These are phyloP conservation scores for Hirundichthys speculiger DNA, from an alignment of 2,113 vertebrate genomes.

Conservation along the genomic window DNA sequence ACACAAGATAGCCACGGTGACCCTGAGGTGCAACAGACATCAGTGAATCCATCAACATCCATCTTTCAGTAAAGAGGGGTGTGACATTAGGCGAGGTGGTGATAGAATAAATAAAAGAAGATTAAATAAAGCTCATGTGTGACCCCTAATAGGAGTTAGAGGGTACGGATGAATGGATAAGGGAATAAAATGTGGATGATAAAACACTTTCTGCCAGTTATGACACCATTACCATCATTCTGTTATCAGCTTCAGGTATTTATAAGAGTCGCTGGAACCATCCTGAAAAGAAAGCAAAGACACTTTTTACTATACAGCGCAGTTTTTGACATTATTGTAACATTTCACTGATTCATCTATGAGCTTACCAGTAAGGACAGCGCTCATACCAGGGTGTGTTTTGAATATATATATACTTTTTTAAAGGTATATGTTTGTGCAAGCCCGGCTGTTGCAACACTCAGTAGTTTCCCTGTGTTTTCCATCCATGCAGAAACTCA, in stretches of 20 bases:
- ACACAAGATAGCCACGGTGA: too few relatives aligned
- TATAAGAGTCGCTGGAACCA: too few relatives aligned
- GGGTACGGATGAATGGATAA: too few relatives aligned
- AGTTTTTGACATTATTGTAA: neutral
- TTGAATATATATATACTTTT: neutral
- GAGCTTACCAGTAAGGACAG: neutral
- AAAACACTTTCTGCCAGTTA: too few relatives aligned
- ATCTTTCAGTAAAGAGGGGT: too few relatives aligned
- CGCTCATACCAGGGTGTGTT: neutral
- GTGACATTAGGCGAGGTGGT: too few relatives aligned
- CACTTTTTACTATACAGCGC: neutral
- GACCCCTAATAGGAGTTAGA: too few relatives aligned
- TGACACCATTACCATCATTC: conserved; percentile 19
- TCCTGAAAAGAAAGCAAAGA: conserved; percentile 19
- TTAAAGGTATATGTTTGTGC: conserved; percentile 5
- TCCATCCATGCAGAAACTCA: neutral
- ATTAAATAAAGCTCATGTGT: too few relatives aligned
- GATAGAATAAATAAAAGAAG: too few relatives aligned
- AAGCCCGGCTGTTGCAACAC: conserved; percentile 7
- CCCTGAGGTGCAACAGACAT: too few relatives aligned
- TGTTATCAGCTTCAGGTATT: conserved; percentile 4
- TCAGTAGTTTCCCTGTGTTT: conserved; percentile 12
- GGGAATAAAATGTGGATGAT: too few relatives aligned
- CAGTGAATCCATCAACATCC: too few relatives aligned
- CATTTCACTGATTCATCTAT: accelerated